Conservation (phyloP, 2,888 invertebrate species). For the Marasmarcha lunaedactyla region DNA sequence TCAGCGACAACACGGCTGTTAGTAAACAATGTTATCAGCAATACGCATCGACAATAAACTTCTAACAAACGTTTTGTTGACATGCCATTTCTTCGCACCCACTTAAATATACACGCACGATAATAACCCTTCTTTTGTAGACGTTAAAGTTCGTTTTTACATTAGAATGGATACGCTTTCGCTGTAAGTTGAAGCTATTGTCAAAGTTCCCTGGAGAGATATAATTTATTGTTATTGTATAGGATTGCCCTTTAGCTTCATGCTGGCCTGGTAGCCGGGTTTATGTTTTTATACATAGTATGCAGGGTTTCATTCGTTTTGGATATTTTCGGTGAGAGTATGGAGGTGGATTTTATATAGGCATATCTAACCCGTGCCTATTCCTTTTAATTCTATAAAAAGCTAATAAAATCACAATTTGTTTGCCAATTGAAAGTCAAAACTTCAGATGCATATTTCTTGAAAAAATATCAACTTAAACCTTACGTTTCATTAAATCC, state of each 20-base stretch:
- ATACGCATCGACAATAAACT: conserved; percentile 1
- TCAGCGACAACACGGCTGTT: background rate
- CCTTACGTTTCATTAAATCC: too few relatives aligned
- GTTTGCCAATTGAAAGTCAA: too few relatives aligned
- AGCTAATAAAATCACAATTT: too few relatives aligned
- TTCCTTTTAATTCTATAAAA: too few relatives aligned
- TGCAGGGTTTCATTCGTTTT: too few relatives aligned
- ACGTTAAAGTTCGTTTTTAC: background rate
- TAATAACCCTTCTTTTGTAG: background rate
- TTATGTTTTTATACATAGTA: background rate
- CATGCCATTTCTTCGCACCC: conserved; percentile 4
- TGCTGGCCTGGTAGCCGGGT: background rate
- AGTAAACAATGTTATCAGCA: conserved; percentile 2
- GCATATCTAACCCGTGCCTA: too few relatives aligned
- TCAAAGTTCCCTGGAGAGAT: background rate
- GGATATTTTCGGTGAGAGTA: too few relatives aligned
- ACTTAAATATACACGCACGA: conserved; percentile 1
- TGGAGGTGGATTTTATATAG: too few relatives aligned
- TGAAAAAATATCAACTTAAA: too few relatives aligned
- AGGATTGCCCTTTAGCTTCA: background rate
- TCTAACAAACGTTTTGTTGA: conserved; percentile 2
- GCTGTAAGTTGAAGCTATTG: background rate
- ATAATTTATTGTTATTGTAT: background rate
- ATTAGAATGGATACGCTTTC: background rate
- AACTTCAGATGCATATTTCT: too few relatives aligned